Percentiles rank a stretch among this genome's conserved stretches.
Conservation (phyloP, 2,113 vertebrate genomes). For the Panthera leo region DNA sequence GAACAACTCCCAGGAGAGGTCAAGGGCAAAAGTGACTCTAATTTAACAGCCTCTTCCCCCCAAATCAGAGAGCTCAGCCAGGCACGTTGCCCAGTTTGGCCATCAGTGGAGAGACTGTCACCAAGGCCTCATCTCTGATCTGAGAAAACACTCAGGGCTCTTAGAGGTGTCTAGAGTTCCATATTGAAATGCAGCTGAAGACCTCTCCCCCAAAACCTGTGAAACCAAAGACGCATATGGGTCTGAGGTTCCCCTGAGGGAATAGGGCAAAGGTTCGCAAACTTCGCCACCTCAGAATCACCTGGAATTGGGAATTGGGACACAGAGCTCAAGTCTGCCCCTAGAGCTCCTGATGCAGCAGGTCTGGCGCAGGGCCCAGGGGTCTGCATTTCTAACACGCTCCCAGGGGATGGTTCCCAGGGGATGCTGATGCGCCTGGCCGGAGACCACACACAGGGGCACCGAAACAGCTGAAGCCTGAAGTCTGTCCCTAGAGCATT, state of each 20-base stretch:
- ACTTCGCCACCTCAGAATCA: background rate
- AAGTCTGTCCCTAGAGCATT: background rate
- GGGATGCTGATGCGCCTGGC: background rate
- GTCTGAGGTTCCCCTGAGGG: background rate
- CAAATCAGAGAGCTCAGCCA: accelerated
- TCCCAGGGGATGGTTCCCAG: background rate
- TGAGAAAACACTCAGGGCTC: background rate
- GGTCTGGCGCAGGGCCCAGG: background rate
- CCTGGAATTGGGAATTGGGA: background rate
- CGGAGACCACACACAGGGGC: background rate
- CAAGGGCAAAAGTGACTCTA: background rate
- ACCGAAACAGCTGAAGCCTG: background rate
- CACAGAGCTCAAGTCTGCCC: background rate
- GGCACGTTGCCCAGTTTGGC: background rate
- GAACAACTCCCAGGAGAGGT: background rate
- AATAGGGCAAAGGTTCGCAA: background rate
- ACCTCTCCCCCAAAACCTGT: background rate
- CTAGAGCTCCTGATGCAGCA: background rate
- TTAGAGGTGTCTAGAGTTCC: background rate
- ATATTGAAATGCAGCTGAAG: background rate
- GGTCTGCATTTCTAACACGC: background rate
- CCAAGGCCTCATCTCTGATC: background rate
- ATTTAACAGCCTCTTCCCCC: accelerated
- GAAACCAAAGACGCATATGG: background rate
- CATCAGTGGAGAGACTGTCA: background rate